phyloP scores from a whole-genome alignment of 2,797 vertebrate genomes.

The Muscicapa comitata region DNA sequence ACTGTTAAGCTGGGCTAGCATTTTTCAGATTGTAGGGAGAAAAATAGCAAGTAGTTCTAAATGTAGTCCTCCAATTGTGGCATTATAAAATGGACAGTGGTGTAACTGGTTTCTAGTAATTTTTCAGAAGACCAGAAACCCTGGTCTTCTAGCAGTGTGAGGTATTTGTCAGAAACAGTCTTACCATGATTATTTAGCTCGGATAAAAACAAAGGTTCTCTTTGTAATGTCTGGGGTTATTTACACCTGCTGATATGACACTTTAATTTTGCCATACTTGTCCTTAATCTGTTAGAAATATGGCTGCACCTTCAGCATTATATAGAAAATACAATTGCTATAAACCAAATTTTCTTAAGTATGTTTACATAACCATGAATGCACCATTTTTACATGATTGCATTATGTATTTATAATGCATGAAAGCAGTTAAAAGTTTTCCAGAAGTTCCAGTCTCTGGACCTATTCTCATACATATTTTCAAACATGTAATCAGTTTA shows the following conservation, averaged over 20 bases:
- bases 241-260: background rate
- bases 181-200: background rate
- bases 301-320: background rate
- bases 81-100: background rate
- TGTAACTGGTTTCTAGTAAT: background rate
- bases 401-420: constrained; percentile 13
- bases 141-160: background rate
- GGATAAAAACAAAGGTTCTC: background rate
- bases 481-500: constrained; percentile 68
- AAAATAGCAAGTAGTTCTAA: background rate
- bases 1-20: background rate
- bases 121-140: background rate
- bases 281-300: constrained; percentile 39
- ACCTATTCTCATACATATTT: constrained; percentile 56
- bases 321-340: constrained; percentile 11
- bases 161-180: background rate
- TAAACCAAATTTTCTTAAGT: constrained; percentile 50
- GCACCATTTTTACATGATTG: background rate
- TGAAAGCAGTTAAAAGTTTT: constrained; percentile 48
- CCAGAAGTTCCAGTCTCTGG: constrained; percentile 24
- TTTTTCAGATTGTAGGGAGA: background rate
- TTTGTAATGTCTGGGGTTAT: background rate
- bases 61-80: background rate
- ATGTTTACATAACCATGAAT: constrained; percentile 13
- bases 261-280: constrained; percentile 29